Evolutionary conservation across 2,113 vertebrate species (phyloP), one percentile per base, ranked within the genome.

Genomic region (Eretmochelys imbricata): DNA sequence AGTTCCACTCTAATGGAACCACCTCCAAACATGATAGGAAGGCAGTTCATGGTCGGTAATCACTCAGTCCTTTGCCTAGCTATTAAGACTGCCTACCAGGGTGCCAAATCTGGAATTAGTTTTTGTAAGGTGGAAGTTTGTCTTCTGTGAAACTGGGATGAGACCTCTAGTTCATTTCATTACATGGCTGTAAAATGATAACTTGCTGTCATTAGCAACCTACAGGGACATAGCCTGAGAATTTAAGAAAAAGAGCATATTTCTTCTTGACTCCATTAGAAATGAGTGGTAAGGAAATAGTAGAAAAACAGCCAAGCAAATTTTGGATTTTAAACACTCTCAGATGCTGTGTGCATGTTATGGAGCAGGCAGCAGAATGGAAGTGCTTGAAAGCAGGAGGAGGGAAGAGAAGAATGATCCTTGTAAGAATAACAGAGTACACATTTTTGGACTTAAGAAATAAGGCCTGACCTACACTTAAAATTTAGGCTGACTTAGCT

Each of bases 391-490:
- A 42, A 82, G 75, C 24, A 78, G 25, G 19, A 10, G 31, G 90
- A 96, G 80, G 79, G 90, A 93, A 57, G 27, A 53, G 87, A 97
- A 82, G 65, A 82, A 92, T 0, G 2, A 95, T 94, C 59, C 93
- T 91, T 87, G 75, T 50, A 97, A 97, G 93, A 92, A 96, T 95
- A 90, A 95, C 92, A 85, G 88, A 95, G 88, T 89, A 96, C 85
- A 95, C 95, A 97, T 95, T 89, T 91, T 90, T 92, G 86, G 93
- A 93, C 96, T 97, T 95, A 97, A 87, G 94, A 97, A 96, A 91
- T 95, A 97, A 96, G 65, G 65, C 65, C 65, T 38, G 65, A 72
- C 22, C 35, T 72, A 38, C 19, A 72, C 35, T 72, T 72, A 72
- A 72, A 62, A 22, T 69, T 69, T 38, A 72, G 65, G 35, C 22